Percentiles rank a stretch among this genome's conserved stretches.
These are phyloP conservation scores for Gadopsis marmoratus DNA, from an alignment of 2,797 vertebrate species.

Conservation along the genomic window DNA sequence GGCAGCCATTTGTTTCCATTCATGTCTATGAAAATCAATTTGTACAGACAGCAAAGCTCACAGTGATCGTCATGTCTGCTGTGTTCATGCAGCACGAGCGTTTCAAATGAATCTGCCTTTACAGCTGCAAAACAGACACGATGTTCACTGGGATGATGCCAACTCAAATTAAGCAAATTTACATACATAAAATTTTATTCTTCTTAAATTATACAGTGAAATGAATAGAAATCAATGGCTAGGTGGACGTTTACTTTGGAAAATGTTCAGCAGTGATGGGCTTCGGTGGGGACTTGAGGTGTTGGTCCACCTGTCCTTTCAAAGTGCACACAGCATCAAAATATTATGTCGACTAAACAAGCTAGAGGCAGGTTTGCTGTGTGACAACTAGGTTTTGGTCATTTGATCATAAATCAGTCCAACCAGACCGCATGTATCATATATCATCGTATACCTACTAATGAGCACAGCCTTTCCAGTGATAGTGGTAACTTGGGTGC, in stretches of 20 bases:
- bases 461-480: neutral
- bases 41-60: neutral
- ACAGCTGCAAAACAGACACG: neutral
- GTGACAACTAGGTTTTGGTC: neutral
- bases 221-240: neutral
- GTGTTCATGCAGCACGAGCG: neutral
- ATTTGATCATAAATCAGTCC: neutral
- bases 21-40: constrained; percentile 14
- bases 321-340: too few relatives aligned
- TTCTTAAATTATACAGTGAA: neutral
- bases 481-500: neutral
- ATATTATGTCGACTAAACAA: neutral
- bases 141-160: neutral
- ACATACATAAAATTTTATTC: too few relatives aligned
- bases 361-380: neutral
- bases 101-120: neutral
- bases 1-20: constrained; percentile 10
- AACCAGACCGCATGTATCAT: neutral
- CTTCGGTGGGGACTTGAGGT: too few relatives aligned
- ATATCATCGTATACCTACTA: neutral
- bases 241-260: neutral
- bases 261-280: neutral
- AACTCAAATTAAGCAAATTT: neutral
- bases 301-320: too few relatives aligned
- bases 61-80: too few relatives aligned